phyloP scores from a whole-genome alignment of 2,797 vertebrate genomes.

The Sebastolobus alascanus region DNA sequence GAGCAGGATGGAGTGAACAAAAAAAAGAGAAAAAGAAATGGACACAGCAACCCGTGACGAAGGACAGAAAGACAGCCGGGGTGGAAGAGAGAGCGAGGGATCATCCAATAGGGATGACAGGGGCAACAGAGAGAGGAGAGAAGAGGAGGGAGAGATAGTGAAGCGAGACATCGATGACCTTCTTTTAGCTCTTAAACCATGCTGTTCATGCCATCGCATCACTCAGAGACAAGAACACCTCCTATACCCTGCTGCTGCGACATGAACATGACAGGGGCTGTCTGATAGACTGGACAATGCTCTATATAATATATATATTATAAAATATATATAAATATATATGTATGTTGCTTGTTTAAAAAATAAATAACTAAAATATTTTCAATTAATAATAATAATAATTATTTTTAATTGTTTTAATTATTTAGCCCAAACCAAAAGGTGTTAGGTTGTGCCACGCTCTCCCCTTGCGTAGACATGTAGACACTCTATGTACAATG shows the following conservation, averaged over 20 bases:
- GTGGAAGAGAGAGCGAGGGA: constrained; percentile 77
- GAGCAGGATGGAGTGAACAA: constrained; percentile 51
- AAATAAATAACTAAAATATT: too few relatives aligned
- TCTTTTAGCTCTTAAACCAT: constrained; percentile 84
- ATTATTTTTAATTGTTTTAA: too few relatives aligned
- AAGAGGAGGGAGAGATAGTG: constrained; percentile 75
- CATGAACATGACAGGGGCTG: constrained; percentile 81
- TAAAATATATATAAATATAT: too few relatives aligned
- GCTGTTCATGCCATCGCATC: constrained; percentile 83
- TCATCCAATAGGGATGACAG: constrained; percentile 83
- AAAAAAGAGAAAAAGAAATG: constrained; percentile 49
- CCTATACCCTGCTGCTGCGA: constrained; percentile 76
- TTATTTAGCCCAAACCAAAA: too few relatives aligned
- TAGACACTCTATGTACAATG: too few relatives aligned
- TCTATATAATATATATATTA: too few relatives aligned
- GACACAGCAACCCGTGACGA: constrained; percentile 80
- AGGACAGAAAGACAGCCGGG: constrained; percentile 82
- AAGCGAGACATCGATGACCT: constrained; percentile 83
- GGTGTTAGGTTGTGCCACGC: too few relatives aligned
- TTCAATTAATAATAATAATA: too few relatives aligned
- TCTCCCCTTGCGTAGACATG: too few relatives aligned
- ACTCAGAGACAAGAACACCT: constrained; percentile 82
- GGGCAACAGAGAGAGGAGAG: constrained; percentile 80
- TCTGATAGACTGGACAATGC: constrained; percentile 77
- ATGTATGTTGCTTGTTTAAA: too few relatives aligned